Evolutionary conservation across 92 coral and sea anemone genomes (phyloP).

Genomic region (Nematostella vectensis): DNA sequence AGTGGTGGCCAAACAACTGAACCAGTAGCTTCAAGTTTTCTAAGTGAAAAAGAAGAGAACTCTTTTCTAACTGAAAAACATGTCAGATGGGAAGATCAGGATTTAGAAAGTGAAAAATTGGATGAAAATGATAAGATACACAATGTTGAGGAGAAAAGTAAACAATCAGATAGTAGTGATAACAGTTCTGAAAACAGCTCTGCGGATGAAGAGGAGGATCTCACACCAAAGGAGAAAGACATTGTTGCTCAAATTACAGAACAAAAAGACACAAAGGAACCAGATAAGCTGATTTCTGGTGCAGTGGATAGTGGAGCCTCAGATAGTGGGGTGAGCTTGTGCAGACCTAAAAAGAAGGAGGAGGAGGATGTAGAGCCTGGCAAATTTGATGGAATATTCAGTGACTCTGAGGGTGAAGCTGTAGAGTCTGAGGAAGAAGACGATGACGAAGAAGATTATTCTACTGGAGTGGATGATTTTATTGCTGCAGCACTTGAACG

Average conservation of each 20-base stretch:
- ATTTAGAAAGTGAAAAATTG: background rate
- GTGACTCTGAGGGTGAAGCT: conserved; percentile 72
- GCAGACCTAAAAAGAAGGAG: conserved; percentile 3
- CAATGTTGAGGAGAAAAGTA: conserved; percentile 4
- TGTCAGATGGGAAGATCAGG: conserved; percentile 27
- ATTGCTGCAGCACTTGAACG: conserved; percentile 60
- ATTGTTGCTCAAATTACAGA: no score
- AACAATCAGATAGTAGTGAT: conserved; percentile 4
- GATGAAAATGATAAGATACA: conserved; percentile 1
- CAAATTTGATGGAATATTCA: conserved; percentile 77
- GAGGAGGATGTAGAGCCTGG: conserved; percentile 53
- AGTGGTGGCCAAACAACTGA: background rate
- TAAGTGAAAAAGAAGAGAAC: background rate
- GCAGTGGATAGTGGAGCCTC: background rate
- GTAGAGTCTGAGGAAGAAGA: conserved; percentile 61
- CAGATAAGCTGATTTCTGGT: background rate
- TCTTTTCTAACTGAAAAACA: conserved; percentile 27
- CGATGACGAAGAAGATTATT: conserved; percentile 74
- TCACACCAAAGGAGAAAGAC: background rate
- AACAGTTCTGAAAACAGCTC: conserved; percentile 6
- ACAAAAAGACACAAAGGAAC: background rate
- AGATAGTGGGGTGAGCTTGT: conserved; percentile 28
- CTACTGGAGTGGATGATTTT: conserved; percentile 63
- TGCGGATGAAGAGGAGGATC: conserved; percentile 4
- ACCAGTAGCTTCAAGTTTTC: background rate